Percentiles rank a stretch among this genome's conserved stretches.
Conservation (phyloP, 2,797 vertebrate genomes). For the Micrastur ruficollis region DNA sequence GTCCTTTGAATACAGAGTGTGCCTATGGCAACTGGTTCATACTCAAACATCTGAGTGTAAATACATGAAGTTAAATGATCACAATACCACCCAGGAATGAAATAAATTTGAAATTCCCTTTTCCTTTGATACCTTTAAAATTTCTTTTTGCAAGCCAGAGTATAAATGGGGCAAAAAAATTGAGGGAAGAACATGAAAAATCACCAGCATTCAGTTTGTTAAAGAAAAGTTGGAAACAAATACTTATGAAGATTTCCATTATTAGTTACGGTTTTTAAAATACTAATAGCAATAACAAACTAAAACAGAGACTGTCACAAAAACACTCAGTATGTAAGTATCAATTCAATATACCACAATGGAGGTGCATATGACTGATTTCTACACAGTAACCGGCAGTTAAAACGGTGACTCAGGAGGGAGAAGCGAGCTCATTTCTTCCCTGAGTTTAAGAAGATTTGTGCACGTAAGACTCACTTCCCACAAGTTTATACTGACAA, state of each 20-base stretch:
- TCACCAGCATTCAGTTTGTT: not conserved
- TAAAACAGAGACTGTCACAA: not conserved
- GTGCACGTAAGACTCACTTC: not conserved
- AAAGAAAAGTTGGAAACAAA: not conserved
- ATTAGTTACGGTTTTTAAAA: not conserved
- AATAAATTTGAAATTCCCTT: not conserved
- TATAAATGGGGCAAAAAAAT: not conserved
- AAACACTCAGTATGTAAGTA: not conserved
- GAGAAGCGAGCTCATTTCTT: not conserved
- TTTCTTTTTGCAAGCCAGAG: not conserved
- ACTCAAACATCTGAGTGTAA: not conserved
- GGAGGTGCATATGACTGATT: not conserved
- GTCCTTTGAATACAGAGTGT: slow-evolving; percentile 16
- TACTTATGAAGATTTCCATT: not conserved
- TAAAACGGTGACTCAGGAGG: accelerated
- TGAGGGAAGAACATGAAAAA: not conserved
- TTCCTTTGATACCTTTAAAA: not conserved
- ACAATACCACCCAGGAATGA: slow-evolving; percentile 28
- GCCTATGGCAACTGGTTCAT: slow-evolving; percentile 22
- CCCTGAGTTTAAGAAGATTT: not conserved
- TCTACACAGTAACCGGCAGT: not conserved
- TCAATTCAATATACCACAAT: not conserved
- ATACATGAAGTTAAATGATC: not conserved
- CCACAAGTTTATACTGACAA: not conserved
- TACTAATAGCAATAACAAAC: not conserved